Evolutionary conservation across 2,888 invertebrate species (phyloP).

Genomic region (Orthonevra nobilis): DNA sequence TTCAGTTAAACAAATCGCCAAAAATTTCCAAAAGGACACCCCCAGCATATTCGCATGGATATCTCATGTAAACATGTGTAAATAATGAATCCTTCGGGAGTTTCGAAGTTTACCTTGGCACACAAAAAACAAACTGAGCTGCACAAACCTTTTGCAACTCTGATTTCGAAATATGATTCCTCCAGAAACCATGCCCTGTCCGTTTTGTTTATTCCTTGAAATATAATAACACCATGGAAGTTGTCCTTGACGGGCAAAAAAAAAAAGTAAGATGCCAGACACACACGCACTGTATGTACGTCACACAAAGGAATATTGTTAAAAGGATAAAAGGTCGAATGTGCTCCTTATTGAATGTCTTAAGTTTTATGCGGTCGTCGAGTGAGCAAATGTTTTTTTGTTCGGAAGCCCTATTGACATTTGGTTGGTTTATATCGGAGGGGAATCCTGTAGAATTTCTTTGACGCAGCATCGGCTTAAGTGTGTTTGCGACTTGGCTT

Average conservation of each 20-base stretch:
- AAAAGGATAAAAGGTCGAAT: conserved; percentile 68
- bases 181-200: conserved; percentile 44
- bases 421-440: conserved; percentile 29
- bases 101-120: conserved; percentile 32
- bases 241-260: background rate
- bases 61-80: conserved; percentile 59
- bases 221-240: conserved; percentile 7
- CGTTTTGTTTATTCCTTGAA: conserved; percentile 52
- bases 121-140: background rate
- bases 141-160: conserved; percentile 3
- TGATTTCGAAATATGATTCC: conserved; percentile 56
- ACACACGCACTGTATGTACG: conserved; percentile 2
- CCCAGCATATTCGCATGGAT: conserved; percentile 9
- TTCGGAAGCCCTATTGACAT: conserved; percentile 63
- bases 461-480: conserved; percentile 74
- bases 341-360: conserved; percentile 66
- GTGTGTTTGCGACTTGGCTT: conserved; percentile 80
- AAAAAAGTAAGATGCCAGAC: conserved; percentile 1
- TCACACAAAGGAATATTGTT: conserved; percentile 38
- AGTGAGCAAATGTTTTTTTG: conserved; percentile 64
- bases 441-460: conserved; percentile 27
- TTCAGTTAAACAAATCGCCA: conserved; percentile 59
- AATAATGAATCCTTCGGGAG: conserved; percentile 52
- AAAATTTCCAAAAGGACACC: conserved; percentile 59
- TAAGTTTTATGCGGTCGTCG: conserved; percentile 70